These are phyloP conservation scores for Fratercula arctica DNA, from an alignment of 2,797 vertebrate species.

Conservation along the genomic window DNA sequence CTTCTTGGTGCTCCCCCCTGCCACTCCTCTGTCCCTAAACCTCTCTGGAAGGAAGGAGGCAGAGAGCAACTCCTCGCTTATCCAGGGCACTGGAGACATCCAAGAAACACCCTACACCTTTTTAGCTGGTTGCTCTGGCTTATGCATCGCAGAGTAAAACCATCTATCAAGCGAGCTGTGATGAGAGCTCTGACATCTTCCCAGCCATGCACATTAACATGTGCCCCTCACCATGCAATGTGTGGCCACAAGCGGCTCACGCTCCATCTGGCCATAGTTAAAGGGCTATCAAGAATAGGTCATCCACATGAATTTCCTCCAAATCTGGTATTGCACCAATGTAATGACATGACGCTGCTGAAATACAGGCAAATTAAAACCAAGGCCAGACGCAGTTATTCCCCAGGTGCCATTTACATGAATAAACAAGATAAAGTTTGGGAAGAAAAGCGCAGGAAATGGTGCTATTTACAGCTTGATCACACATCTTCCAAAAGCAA, in stretches of 20 bases:
- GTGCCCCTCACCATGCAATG: neutral
- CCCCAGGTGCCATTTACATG: slow-evolving; percentile 38
- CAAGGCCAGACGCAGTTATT: slow-evolving; percentile 12
- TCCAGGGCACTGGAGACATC: neutral
- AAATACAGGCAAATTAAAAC: slow-evolving; percentile 31
- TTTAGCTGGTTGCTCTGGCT: neutral
- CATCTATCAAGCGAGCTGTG: neutral
- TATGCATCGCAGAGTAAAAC: neutral
- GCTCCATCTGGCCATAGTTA: slow-evolving; percentile 28
- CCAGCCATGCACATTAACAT: neutral
- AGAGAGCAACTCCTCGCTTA: neutral
- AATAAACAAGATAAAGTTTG: slow-evolving; percentile 64
- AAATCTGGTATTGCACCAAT: slow-evolving; percentile 24
- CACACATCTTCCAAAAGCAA: slow-evolving; percentile 66
- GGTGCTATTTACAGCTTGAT: slow-evolving; percentile 60
- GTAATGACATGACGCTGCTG: slow-evolving; percentile 12
- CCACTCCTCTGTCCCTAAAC: neutral
- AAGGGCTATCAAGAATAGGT: slow-evolving; percentile 35
- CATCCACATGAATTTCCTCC: slow-evolving; percentile 39
- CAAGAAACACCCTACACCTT: neutral
- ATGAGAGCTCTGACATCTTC: neutral
- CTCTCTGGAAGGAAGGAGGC: neutral
- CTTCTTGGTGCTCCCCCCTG: neutral
- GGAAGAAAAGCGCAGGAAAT: slow-evolving; percentile 47
- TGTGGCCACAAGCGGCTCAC: neutral